Conservation (phyloP, 2,888 invertebrate species). For the Cancer borealis region DNA sequence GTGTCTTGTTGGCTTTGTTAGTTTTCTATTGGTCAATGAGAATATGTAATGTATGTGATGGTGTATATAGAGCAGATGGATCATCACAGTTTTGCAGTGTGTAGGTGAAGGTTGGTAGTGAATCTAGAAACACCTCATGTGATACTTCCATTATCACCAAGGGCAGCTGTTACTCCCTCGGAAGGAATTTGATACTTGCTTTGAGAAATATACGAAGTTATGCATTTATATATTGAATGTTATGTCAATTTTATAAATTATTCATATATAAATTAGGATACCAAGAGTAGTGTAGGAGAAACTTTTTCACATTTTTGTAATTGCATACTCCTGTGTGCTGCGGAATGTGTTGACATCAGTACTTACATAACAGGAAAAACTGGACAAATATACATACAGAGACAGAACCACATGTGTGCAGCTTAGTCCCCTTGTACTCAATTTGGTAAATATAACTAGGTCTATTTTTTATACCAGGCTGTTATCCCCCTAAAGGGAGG, state of each 20-base stretch:
- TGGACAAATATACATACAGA: no score
- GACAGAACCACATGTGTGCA: no score
- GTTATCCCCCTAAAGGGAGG: no score
- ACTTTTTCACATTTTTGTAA: not conserved
- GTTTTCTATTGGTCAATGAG: not conserved
- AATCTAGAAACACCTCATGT: not conserved
- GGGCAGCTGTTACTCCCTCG: not conserved
- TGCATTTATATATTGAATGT: not conserved
- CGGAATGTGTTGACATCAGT: not conserved
- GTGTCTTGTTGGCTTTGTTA: not conserved
- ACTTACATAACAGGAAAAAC: no score
- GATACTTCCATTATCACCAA: no score
- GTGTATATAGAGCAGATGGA: not conserved
- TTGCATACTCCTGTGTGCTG: not conserved
- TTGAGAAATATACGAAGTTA: not conserved
- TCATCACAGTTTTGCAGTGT: not conserved
- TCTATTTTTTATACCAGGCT: no score
- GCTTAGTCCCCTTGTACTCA: no score
- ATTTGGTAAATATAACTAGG: no score
- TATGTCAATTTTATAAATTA: not conserved
- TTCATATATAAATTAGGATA: not conserved
- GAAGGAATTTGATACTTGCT: not conserved
- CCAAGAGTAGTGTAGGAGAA: not conserved
- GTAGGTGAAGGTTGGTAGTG: not conserved
- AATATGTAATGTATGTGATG: not conserved